A percentile compares a stretch with the other conserved stretches of the same genome.
These are phyloP conservation scores for Bellardia pandia DNA, from an alignment of 2,888 invertebrate species.

Conservation along the genomic window DNA sequence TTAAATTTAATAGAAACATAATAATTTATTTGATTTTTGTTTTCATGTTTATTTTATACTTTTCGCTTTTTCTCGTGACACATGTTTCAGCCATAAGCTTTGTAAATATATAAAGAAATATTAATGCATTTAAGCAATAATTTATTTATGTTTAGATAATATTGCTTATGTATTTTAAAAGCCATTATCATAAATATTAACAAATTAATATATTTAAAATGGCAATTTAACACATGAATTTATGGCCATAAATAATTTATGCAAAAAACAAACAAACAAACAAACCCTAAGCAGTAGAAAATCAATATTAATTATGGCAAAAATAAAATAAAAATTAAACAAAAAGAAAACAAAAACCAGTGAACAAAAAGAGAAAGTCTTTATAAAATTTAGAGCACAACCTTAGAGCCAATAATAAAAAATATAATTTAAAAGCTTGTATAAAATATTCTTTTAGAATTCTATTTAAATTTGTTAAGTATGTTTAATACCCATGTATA, in stretches of 20 bases:
- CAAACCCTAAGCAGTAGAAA: background rate
- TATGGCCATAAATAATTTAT: conserved; percentile 51
- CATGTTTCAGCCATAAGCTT: conserved; percentile 36
- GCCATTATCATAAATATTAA: conserved; percentile 61
- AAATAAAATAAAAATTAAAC: background rate
- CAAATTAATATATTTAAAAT: conserved; percentile 63
- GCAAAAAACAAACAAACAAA: conserved; percentile 13
- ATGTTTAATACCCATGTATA: background rate
- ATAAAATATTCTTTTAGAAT: background rate
- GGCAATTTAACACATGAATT: conserved; percentile 51
- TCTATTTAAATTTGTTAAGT: background rate
- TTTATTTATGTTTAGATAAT: conserved; percentile 58
- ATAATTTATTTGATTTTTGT: conserved; percentile 49
- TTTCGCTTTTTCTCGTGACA: background rate
- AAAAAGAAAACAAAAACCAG: background rate
- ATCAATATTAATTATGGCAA: conserved; percentile 28
- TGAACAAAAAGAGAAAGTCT: background rate
- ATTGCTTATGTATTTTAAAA: conserved; percentile 36
- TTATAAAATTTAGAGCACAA: background rate
- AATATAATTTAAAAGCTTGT: background rate
- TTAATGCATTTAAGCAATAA: conserved; percentile 46
- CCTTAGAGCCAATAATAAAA: background rate
- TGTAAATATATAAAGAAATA: conserved; percentile 25
- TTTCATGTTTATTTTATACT: background rate
- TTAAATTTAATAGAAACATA: conserved; percentile 34